Base-by-base conservation (phyloP, 2,797 vertebrate species). In the Takifugu rubripes region DNA sequence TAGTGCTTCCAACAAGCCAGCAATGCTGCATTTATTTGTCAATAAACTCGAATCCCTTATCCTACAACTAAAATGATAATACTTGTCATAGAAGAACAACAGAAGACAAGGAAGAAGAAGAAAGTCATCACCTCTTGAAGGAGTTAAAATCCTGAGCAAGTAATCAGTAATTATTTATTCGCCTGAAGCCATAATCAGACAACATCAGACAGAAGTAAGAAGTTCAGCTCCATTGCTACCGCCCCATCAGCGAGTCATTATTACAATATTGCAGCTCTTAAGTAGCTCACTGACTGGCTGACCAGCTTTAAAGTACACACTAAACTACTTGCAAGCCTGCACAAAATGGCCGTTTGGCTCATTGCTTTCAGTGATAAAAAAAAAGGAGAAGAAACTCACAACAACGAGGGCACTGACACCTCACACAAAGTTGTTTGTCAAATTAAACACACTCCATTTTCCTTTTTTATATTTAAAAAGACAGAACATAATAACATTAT, bases 351-450 rank as follows among this genome's bases (percentile, higher is more conserved):
- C 89, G 87, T 89, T 84, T 90, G 94, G 92, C 93, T 97, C 94
- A 95, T 95, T 96, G 93, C 92, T 91, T 94, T 92, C 90, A 92
- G 94, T 92, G 91, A 93, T 93, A 92, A 94, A 94, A 95, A 89
- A 94, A 94, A 95, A 89, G 12, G 14, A 21, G 92, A 92, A 90
- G 90, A 84, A 94, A 93, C 91, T 92, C 90, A 90, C 89, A 92
- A 90, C 87, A 87, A 90, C 89, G 87, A 87, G 88, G 90, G 88
- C 85, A 85, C 77, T 90, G 87, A 88, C 83, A 90, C 88, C 88
- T 87, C 84, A 79, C 84, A 72, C 79, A 88, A 82, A 83, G 84
- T 81, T 91, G 89, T 90, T 93, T 92, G 87, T 91, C 86, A 91
- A 86, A 82, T 80, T 64, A 86, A 64, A 68, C 84, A 40, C 5